Evolutionary conservation across 2,113 vertebrate genomes (phyloP), one percentile per base, ranked within the genome.

Genomic region (Synchiropus splendidus): DNA sequence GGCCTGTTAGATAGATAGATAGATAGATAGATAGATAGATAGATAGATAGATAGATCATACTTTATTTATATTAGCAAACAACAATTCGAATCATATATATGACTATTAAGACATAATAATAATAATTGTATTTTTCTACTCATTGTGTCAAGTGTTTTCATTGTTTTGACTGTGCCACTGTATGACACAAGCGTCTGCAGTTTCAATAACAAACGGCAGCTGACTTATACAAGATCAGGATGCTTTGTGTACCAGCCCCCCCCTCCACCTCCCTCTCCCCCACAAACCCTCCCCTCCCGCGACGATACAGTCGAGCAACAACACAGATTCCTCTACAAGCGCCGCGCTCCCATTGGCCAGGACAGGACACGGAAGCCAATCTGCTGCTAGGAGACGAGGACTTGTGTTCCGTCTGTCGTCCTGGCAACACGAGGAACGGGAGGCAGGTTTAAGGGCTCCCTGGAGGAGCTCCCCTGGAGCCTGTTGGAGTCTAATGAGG

Each of bases 301-400:
- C 53, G 47, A 54, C 69, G 57, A 61, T 61, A 60, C 59, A 42
- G 59, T n/a, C 39, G 36, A 41, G 18, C 53, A 49, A 54, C 69
- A 59, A 61, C 63, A 60, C 59, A 42, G 59, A 64, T 62, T 74
- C 63, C 60, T 60, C 40, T 12, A 42, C 62, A 45, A 47, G 44
- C 32, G 11, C 36, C 3, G 48, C 21, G 40, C 41, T 50, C 45
- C 57, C 63, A 80, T 79, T 79, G 80, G 78, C 67, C 34, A 1
- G 44, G 46, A 13, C n/a, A 11, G 32, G 48, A 50, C 48, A 56
- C 60, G 49, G 13, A 64, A 69, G 61, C 61, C 61, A 75, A 74
- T 81, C 75, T 78, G 75, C 78, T 77, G 64, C 70, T 58, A 75
- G 54, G 78, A 75, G 61, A 72, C 61, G 41, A 37, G 51, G 56